A percentile compares a stretch with the other conserved stretches of the same genome.
phyloP scores from a whole-genome alignment of 2,113 vertebrate species.

The Ptilorrhoa leucosticta region DNA sequence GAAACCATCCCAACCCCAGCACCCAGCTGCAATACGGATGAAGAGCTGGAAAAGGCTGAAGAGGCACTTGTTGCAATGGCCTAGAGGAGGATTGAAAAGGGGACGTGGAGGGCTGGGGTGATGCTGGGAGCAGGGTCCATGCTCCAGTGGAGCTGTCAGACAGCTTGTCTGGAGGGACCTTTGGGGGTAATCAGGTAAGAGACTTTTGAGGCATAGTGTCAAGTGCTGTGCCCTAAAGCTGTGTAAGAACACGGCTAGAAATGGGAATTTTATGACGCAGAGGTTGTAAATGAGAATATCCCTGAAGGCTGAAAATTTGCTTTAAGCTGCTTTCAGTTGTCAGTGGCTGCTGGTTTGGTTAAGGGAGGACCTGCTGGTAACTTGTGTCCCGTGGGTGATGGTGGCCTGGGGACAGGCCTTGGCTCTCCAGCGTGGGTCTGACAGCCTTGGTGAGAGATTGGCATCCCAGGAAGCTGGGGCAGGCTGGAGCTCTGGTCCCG shows the following conservation, averaged over 20 bases:
- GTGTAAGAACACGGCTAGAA: not conserved
- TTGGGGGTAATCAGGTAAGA: rapidly evolving
- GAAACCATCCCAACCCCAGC: not conserved
- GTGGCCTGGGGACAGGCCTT: not conserved
- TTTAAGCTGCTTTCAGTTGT: not conserved
- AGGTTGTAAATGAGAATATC: not conserved
- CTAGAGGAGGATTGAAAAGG: not conserved
- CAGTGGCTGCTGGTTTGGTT: not conserved
- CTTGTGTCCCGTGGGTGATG: not conserved
- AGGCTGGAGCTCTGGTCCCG: not conserved
- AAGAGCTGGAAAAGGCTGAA: not conserved
- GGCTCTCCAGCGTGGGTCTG: rapidly evolving
- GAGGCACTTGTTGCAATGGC: not conserved
- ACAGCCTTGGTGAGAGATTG: not conserved
- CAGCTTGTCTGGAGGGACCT: not conserved
- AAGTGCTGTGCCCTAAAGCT: not conserved
- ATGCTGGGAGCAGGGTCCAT: rapidly evolving
- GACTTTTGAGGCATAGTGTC: not conserved
- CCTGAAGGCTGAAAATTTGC: not conserved
- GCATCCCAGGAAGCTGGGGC: not conserved
- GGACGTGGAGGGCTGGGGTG: rapidly evolving
- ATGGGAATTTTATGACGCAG: not conserved
- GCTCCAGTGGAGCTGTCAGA: not conserved
- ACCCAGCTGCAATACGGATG: rapidly evolving
- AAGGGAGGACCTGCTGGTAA: not conserved